Evolutionary conservation across 2,797 vertebrate species (phyloP).

Genomic region (Neopelma chrysocephalum): DNA sequence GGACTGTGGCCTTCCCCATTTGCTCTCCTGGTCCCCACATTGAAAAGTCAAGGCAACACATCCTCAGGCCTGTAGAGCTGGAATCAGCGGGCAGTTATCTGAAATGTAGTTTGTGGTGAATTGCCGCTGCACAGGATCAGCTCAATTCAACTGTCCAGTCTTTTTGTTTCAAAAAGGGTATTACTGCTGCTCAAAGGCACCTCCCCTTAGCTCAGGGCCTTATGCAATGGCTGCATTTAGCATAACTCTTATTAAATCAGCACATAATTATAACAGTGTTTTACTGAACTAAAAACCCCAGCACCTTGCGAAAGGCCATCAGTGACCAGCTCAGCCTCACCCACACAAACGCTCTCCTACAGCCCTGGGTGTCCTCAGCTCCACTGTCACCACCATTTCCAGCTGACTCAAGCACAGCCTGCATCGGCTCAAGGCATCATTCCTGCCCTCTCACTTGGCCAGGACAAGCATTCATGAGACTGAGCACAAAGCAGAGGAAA

Average conservation of each 20-base stretch:
- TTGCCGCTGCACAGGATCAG: fast-evolving
- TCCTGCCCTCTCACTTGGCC: neutral
- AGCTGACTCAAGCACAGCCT: neutral
- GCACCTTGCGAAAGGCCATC: neutral
- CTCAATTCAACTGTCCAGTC: neutral
- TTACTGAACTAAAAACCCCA: neutral
- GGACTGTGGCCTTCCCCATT: neutral
- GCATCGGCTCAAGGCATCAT: neutral
- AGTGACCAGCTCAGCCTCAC: neutral
- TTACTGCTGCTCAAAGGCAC: neutral
- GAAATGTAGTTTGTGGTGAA: neutral
- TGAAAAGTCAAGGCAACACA: neutral
- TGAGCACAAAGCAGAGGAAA: neutral
- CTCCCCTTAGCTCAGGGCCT: neutral
- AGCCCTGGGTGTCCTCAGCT: neutral
- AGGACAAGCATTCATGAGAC: neutral
- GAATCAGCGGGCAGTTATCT: neutral
- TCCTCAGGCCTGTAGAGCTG: neutral
- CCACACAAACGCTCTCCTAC: neutral
- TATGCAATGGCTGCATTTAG: neutral
- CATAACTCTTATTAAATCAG: neutral
- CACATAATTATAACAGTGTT: neutral
- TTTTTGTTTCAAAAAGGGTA: neutral
- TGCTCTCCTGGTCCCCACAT: neutral
- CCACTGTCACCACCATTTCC: neutral